A percentile compares a stretch with the other conserved stretches of the same genome.
Evolutionary conservation across 1,140 invertebrate genomes (phyloP).

Genomic region (Drosophila melanica): DNA sequence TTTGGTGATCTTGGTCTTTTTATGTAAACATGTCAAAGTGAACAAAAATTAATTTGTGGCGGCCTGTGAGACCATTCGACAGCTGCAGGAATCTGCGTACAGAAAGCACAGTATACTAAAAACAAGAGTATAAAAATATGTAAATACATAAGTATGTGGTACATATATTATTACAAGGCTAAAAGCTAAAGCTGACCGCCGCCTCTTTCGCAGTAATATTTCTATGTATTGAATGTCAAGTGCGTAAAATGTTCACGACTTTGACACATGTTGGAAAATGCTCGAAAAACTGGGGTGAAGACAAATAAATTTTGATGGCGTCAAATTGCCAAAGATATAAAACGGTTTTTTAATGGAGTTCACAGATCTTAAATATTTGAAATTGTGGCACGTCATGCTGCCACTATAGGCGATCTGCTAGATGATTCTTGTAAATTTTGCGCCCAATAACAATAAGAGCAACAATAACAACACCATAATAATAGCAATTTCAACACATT

Average conservation of each 20-base stretch:
- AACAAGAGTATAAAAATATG: constrained; percentile 4
- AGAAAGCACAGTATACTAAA: constrained; percentile 1
- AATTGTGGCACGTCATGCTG: constrained; percentile 63
- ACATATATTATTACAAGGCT: constrained; percentile 55
- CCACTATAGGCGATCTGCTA: constrained; percentile 46
- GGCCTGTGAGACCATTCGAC: constrained; percentile 53
- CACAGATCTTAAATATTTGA: constrained; percentile 59
- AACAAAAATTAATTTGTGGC: constrained; percentile 61
- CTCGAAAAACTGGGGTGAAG: constrained; percentile 37
- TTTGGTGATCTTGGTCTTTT: constrained; percentile 30
- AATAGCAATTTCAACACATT: constrained; percentile 79
- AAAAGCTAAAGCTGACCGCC: constrained; percentile 21
- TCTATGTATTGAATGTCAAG: constrained; percentile 59
- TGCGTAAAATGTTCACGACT: constrained; percentile 56
- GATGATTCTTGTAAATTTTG: constrained; percentile 75
- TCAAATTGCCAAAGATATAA: constrained; percentile 61
- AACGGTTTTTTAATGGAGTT: constrained; percentile 74
- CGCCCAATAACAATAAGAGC: constrained; percentile 44
- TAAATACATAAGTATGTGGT: constrained; percentile 4
- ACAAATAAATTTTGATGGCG: constrained; percentile 55
- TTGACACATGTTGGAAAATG: constrained; percentile 58
- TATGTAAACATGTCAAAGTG: constrained; percentile 74
- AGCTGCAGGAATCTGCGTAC: constrained; percentile 68
- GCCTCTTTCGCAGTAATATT: constrained; percentile 2
- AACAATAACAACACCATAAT: constrained; percentile 43